Conservation (phyloP, 2,888 invertebrate species). For the Gymnoscelis rufifasciata region DNA sequence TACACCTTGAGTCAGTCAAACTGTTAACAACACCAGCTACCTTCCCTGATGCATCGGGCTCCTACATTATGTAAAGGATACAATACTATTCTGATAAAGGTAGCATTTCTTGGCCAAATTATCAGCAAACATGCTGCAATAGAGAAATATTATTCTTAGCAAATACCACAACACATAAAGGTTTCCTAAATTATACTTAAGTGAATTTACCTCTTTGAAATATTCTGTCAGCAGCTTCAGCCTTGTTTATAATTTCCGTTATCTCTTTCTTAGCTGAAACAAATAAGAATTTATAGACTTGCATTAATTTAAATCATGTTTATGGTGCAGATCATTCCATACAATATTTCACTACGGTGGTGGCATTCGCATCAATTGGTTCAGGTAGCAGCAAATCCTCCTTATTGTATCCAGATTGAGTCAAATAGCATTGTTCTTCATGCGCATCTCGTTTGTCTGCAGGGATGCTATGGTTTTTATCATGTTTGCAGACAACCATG, state of each 20-base stretch:
- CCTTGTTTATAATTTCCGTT: slow-evolving; percentile 46
- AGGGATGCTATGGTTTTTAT: slow-evolving; percentile 49
- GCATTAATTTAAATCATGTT: neutral
- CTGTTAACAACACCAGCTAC: neutral
- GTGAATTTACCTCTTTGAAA: slow-evolving; percentile 55
- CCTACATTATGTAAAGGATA: slow-evolving; percentile 42
- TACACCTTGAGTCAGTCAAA: slow-evolving; percentile 53
- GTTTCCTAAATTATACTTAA: too few relatives aligned
- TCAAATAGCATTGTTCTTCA: slow-evolving; percentile 47
- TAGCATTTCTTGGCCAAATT: slow-evolving; percentile 25
- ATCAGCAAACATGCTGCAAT: slow-evolving; percentile 24
- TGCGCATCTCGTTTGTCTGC: slow-evolving; percentile 38
- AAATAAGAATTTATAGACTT: neutral
- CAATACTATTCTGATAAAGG: slow-evolving; percentile 27
- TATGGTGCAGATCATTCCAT: slow-evolving; percentile 23
- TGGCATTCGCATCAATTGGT: slow-evolving; percentile 38
- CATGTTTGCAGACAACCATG: slow-evolving; percentile 44
- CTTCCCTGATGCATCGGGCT: neutral
- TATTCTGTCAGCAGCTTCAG: slow-evolving; percentile 40
- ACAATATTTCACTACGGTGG: slow-evolving; percentile 55
- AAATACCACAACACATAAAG: neutral
- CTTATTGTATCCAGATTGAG: slow-evolving; percentile 43
- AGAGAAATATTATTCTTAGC: slow-evolving; percentile 9
- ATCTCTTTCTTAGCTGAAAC: slow-evolving; percentile 50
- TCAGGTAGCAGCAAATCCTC: slow-evolving; percentile 54